Conservation (phyloP, 2,888 invertebrate genomes). For the Melangyna quadrimaculata region DNA sequence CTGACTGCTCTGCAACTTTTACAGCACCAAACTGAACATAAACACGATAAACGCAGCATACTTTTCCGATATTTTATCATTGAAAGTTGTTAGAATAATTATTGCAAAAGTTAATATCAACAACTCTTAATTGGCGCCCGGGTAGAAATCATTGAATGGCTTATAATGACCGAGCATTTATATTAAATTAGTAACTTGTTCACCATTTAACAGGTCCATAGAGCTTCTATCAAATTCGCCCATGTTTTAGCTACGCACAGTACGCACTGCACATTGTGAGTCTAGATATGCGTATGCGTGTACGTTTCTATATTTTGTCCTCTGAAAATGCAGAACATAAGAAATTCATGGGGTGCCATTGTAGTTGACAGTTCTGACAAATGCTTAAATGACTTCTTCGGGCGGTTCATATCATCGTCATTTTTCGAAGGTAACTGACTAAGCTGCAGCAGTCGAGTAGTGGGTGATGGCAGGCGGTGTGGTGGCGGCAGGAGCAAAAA, state of each 20-base stretch:
- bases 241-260: constrained; percentile 37
- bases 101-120: too few relatives aligned
- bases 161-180: too few relatives aligned
- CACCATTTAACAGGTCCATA: too few relatives aligned
- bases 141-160: too few relatives aligned
- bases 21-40: too few relatives aligned
- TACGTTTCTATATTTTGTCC: not conserved
- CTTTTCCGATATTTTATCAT: too few relatives aligned
- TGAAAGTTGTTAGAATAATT: too few relatives aligned
- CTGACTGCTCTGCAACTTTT: too few relatives aligned
- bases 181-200: too few relatives aligned
- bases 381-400: constrained; percentile 73
- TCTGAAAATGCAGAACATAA: constrained; percentile 63
- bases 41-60: too few relatives aligned
- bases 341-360: constrained; percentile 74
- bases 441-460: not conserved
- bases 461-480: not conserved
- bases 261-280: constrained; percentile 45
- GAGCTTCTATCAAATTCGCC: not conserved
- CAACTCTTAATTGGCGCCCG: too few relatives aligned
- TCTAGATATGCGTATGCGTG: not conserved
- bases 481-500: not conserved
- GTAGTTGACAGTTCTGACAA: constrained; percentile 77
- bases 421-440: constrained; percentile 54
- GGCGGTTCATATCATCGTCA: constrained; percentile 71